These are phyloP conservation scores for Epinotia demarniana DNA, from an alignment of 2,888 invertebrate genomes.

Conservation along the genomic window DNA sequence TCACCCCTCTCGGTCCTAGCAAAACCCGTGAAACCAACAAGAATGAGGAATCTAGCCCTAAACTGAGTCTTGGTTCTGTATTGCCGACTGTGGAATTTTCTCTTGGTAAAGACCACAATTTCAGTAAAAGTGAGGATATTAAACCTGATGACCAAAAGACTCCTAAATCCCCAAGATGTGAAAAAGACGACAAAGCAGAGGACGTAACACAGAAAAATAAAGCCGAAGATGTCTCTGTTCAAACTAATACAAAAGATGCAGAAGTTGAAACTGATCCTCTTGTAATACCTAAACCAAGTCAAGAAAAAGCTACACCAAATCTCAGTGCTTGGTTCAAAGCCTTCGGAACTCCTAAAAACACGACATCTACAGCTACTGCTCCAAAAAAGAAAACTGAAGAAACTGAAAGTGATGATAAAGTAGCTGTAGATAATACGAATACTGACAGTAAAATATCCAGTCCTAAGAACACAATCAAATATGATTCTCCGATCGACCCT, in stretches of 20 bases:
- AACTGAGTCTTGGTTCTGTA: constrained; percentile 93
- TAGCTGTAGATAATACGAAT: constrained; percentile 60
- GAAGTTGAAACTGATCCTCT: constrained; percentile 75
- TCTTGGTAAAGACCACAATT: constrained; percentile 87
- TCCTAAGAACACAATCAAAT: constrained; percentile 68
- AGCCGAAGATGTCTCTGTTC: constrained; percentile 57
- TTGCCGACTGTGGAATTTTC: constrained; percentile 89
- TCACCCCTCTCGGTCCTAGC: constrained; percentile 79
- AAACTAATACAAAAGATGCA: constrained; percentile 69
- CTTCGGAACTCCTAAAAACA: constrained; percentile 93
- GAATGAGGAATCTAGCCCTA: constrained; percentile 89
- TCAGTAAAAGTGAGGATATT: constrained; percentile 67
- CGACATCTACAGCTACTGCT: constrained; percentile 77
- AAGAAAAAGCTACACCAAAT: constrained; percentile 92
- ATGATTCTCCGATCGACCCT: constrained; percentile 74
- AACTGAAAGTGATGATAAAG: constrained; percentile 76
- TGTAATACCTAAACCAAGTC: constrained; percentile 73
- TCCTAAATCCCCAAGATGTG: constrained; percentile 37
- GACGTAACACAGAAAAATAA: constrained; percentile 58
- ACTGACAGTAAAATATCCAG: constrained; percentile 63
- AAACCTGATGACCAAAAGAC: constrained; percentile 49
- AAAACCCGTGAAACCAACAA: constrained; percentile 86
- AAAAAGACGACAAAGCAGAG: constrained; percentile 48
- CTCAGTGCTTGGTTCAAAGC: constrained; percentile 97
- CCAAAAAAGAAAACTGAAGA: constrained; percentile 86